phyloP scores from a whole-genome alignment of 2,888 invertebrate species.

The Noctua janthe region DNA sequence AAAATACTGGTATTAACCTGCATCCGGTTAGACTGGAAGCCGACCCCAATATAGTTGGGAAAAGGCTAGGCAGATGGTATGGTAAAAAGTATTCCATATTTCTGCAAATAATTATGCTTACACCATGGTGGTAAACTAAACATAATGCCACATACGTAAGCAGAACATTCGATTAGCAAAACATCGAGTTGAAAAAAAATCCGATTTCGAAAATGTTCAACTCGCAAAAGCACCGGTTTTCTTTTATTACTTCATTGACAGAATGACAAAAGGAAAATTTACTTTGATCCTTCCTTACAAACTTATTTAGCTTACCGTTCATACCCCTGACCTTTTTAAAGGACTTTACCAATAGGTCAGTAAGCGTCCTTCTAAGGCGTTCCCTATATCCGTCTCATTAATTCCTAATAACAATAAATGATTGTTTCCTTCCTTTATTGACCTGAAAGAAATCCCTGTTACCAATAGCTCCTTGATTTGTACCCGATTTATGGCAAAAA shows the following conservation, averaged over 20 bases:
- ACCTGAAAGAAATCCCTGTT: not conserved
- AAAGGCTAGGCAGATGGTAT: no score
- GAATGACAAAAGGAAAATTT: not conserved
- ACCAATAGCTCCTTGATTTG: not conserved
- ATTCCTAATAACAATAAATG: not conserved
- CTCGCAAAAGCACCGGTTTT: not conserved
- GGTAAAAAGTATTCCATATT: no score
- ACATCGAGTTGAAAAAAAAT: not conserved
- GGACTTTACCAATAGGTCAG: not conserved
- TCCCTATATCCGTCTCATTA: not conserved
- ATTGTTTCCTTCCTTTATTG: not conserved
- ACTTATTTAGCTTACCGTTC: not conserved
- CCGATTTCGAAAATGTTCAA: not conserved
- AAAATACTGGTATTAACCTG: no score
- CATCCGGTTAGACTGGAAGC: no score
- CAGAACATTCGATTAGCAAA: not conserved
- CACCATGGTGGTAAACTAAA: not conserved
- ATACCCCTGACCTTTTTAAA: slow-evolving; percentile 13
- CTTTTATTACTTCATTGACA: not conserved
- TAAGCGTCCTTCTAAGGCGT: not conserved
- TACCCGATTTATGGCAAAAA: no score
- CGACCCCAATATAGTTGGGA: no score
- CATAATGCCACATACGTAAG: not conserved
- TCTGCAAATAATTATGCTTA: not conserved
- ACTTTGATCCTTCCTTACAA: not conserved